Evolutionary conservation across 2,888 invertebrate species (phyloP).

Genomic region (Formica aserva): DNA sequence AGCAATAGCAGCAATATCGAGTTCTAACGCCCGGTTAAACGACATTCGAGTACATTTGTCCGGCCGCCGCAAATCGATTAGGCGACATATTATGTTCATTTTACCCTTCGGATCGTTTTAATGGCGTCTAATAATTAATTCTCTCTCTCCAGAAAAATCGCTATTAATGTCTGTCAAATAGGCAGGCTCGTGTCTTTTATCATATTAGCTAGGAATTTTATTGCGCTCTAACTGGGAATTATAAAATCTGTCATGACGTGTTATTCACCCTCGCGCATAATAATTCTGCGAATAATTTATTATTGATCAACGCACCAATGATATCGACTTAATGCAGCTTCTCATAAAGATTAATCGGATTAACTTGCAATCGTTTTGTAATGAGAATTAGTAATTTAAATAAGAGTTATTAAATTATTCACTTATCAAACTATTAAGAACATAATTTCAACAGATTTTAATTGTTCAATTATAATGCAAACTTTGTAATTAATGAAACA

Average conservation of each 20-base stretch:
- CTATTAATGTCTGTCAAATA: no score
- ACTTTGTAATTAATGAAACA: neutral
- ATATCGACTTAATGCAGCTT: neutral
- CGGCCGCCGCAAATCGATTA: slow-evolving; percentile 47
- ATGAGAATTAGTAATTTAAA: slow-evolving; percentile 12
- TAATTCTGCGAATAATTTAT: neutral
- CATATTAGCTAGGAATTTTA: slow-evolving; percentile 57
- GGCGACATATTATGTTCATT: slow-evolving; percentile 30
- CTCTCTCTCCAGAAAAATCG: slow-evolving; percentile 8
- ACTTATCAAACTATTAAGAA: slow-evolving; percentile 9
- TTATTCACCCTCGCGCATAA: neutral
- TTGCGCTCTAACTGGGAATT: slow-evolving; percentile 45
- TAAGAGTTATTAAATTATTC: slow-evolving; percentile 4
- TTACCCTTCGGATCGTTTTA: slow-evolving; percentile 3
- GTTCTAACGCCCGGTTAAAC: slow-evolving; percentile 8
- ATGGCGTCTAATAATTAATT: slow-evolving; percentile 27
- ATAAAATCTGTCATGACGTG: slow-evolving; percentile 54
- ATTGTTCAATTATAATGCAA: slow-evolving; percentile 25
- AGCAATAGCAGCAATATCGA: slow-evolving; percentile 49
- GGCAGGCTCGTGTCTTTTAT: slow-evolving; percentile 3
- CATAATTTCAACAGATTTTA: neutral
- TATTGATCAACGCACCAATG: neutral
- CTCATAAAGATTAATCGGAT: slow-evolving; percentile 1
- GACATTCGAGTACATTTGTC: slow-evolving; percentile 63
- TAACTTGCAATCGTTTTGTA: neutral